Evolutionary conservation across 2,797 vertebrate species (phyloP), one percentile per base, ranked within the genome.

Genomic region (Mustela erminea): DNA sequence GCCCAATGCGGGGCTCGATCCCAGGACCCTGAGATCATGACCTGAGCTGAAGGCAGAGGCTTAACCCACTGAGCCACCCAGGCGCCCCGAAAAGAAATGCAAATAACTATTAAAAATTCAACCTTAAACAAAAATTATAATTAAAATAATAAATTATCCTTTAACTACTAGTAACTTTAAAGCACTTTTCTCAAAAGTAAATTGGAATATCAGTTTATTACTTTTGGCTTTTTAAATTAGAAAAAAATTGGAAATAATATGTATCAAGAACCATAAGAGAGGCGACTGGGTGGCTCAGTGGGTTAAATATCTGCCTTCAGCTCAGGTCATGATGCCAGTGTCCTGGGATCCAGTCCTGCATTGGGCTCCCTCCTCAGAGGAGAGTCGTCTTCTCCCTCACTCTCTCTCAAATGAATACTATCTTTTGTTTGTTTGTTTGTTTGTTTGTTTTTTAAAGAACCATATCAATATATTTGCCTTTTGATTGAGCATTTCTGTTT

Each of bases 401-500:
- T 18, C 13, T 32, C 62, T 64, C 29, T n/a, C 62, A 66, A 66
- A n/a, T 8, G 62, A 66, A n/a, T n/a, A 18, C 5, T 62, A 62
- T 14, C 58, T 60, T 60, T 60, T 25, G 15, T 52, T 58, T 58
- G 38, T 41, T 41, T 17, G 46, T 46, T 46, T 46, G 9, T 10
- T 46, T 46, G 43, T 56, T 58, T 25, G 29, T 60, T 27, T 62
- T 62, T 62, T 1, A 5, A 62, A 18, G 32, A 66, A n/a, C 32
- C 15, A 18, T 66, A 66, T 83, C 72, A 96, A 84, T 74, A 70
- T 54, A 64, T 82, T 90, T 87, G 66, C 8, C 43, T 87, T 95
- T 93, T 86, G 43, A 96, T 70, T n/a, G 15, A 60, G 80, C 15
- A 94, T 25, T 74, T 80, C 66, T 81, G 85, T 89, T 77, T 94